Conservation (phyloP, 35 echinoderm and acorn worm genomes). For the Holothuria glaberrima region DNA sequence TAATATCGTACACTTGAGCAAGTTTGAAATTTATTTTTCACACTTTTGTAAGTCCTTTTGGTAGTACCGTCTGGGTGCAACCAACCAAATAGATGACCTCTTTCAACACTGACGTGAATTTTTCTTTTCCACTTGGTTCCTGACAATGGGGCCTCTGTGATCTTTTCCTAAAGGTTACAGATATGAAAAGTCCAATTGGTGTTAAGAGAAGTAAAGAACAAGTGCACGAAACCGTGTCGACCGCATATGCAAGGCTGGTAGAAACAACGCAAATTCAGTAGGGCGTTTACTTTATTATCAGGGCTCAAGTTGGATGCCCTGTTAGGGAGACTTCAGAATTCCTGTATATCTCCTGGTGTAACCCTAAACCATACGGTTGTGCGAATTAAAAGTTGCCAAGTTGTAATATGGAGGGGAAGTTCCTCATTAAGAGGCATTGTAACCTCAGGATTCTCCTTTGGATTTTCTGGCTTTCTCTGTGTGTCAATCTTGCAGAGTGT, state of each 20-base stretch:
- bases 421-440: not conserved
- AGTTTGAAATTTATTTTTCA: no score
- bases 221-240: conserved; percentile 17
- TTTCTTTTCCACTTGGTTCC: not conserved
- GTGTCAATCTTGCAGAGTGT: not conserved
- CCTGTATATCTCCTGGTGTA: not conserved
- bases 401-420: conserved; percentile 1
- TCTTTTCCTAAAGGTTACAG: not conserved
- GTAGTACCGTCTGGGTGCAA: not conserved
- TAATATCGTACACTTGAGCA: no score
- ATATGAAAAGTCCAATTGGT: conserved; percentile 21
- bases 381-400: no score
- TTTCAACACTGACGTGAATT: conserved; percentile 27
- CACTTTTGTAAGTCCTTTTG: no score
- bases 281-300: conserved; percentile 14
- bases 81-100: conserved; percentile 42
- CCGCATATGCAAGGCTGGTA: no score
- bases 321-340: not conserved
- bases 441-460: not conserved
- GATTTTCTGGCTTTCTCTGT: not conserved
- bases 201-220: conserved; percentile 15
- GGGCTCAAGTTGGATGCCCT: not conserved
- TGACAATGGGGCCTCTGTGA: not conserved
- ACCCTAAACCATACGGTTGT: no score
- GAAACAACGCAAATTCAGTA: not conserved